A percentile compares a stretch with the other conserved stretches of the same genome.
phyloP scores from a whole-genome alignment of 2,797 vertebrate species.

The Selene dorsalis region DNA sequence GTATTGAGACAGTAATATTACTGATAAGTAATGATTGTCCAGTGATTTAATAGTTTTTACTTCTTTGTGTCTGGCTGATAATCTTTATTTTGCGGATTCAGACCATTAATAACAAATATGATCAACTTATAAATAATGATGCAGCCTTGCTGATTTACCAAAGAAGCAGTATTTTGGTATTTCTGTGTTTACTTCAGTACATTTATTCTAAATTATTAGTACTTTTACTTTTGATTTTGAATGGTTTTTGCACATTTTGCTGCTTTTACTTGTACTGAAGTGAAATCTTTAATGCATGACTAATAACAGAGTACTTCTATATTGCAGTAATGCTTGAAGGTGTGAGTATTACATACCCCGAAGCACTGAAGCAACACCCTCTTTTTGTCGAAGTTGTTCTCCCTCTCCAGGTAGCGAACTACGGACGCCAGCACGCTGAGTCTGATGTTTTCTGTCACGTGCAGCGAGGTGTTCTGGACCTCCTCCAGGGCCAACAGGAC shows the following conservation, averaged over 20 bases:
- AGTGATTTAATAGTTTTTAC: too few species aligned
- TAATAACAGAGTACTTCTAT: neutral
- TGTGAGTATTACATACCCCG: constrained; percentile 75
- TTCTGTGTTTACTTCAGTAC: too few species aligned
- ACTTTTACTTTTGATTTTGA: neutral
- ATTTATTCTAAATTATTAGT: neutral
- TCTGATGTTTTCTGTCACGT: constrained; percentile 76
- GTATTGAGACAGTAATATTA: too few species aligned
- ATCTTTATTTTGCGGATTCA: neutral
- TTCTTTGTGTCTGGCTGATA: neutral
- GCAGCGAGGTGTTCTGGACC: constrained; percentile 72
- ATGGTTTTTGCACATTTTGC: neutral
- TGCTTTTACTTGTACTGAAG: neutral
- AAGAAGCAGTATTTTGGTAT: too few species aligned
- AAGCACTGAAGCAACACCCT: constrained; percentile 87
- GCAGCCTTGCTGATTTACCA: neutral
- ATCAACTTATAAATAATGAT: neutral
- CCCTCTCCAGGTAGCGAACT: constrained; percentile 72
- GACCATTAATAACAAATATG: neutral
- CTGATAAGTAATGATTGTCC: too few species aligned
- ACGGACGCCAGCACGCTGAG: constrained; percentile 75
- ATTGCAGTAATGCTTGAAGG: neutral
- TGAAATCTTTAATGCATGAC: neutral
- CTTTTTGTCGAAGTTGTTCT: constrained; percentile 77
- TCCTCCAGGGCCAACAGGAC: constrained; percentile 83